These are phyloP conservation scores for Pipistrellus kuhlii DNA, from an alignment of 2,797 vertebrate species.

Conservation along the genomic window DNA sequence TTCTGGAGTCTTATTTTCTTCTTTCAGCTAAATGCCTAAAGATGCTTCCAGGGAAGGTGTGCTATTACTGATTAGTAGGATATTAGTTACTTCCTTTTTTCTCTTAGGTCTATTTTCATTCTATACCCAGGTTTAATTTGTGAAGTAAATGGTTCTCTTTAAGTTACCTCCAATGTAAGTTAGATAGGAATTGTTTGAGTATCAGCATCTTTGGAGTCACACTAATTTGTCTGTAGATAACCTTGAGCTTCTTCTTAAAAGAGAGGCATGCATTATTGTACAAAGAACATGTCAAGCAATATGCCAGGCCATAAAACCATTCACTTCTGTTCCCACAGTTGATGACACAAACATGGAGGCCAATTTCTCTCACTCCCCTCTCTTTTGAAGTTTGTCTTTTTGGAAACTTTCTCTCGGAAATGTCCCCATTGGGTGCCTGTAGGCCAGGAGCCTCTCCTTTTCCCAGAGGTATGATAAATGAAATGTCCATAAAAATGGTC, in stretches of 20 bases:
- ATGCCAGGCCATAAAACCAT: neutral
- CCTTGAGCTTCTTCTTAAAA: neutral
- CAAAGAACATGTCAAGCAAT: neutral
- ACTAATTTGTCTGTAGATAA: neutral
- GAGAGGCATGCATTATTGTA: neutral
- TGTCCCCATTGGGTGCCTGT: neutral
- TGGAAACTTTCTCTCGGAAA: slow-evolving; percentile 35
- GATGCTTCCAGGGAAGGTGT: slow-evolving; percentile 5
- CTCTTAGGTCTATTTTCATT: neutral
- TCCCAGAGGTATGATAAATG: neutral
- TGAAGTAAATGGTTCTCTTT: slow-evolving; percentile 13
- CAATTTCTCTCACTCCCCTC: neutral
- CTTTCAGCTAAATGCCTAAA: slow-evolving; percentile 11
- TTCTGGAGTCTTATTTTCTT: neutral
- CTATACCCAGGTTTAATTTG: neutral
- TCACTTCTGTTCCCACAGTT: neutral
- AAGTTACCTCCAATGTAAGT: neutral
- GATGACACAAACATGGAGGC: neutral
- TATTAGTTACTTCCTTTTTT: neutral
- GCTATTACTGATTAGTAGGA: neutral
- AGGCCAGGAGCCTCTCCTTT: neutral
- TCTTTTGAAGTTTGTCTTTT: slow-evolving; percentile 3
- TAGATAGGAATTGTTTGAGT: neutral
- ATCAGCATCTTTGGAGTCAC: neutral
- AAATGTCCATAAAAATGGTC: neutral